Evolutionary conservation across 2,888 invertebrate genomes (phyloP), one percentile per base, ranked within the genome.

Genomic region (Drosophila stalkeri): DNA sequence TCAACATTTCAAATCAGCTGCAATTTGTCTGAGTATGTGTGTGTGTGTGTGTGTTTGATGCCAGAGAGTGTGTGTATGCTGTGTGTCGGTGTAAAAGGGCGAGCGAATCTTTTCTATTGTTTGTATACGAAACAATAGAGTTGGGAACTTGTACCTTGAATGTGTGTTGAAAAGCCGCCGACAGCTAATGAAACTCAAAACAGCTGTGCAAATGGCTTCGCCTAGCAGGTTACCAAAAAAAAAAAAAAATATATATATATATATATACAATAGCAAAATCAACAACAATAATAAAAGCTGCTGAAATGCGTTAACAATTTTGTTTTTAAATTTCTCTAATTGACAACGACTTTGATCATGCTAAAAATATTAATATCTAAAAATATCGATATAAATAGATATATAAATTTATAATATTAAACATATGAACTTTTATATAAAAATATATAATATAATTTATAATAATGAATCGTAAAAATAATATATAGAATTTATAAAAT

Each of bases 81-180:
- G 33, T 57, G 64, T 46, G 49, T 75, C 49, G 57, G 68, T 77
- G 72, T 70, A 72, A 80, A 83, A 88, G 83, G 83, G 88, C 86
- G 77, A 77, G 66, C 72, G 70, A 71, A 75, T 65, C 69, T 72
- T 70, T 75, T 37, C 86, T 72, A 84, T 84, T 84, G 84, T 84
- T 72, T 71, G 27, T 31, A 6, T 49, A 44, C 27, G 65, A 72
- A 51, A 89, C 85, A 85, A 85, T 89, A 51, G 74, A 67, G 68
- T 67, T 86, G 89, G 87, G 85, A 85, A 81, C 89, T 84, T 80
- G 87, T 75, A 85, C 85, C 85, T 85, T 85, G 85, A 89, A 87
- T 86, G 71, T 68, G 62, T 82, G 83, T 74, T 72, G 84, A 82
- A 78, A 76, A 68, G 55, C 41, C 65, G 68, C 56, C 64, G 52